phyloP scores from a whole-genome alignment of 1,140 invertebrate species.

The Zaprionus gabonicus region DNA sequence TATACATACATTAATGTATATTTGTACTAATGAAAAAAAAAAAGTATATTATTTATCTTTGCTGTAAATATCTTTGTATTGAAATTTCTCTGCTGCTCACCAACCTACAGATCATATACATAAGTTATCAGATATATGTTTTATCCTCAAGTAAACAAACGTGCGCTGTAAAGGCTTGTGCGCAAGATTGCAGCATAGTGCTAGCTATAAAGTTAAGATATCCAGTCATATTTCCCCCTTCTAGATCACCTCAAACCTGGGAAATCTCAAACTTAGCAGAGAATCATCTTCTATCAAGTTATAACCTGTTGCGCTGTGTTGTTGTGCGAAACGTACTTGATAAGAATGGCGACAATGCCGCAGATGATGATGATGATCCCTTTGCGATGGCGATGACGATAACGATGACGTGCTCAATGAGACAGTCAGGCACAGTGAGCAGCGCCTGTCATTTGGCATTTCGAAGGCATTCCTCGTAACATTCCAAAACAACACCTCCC shows the following conservation, averaged over 20 bases:
- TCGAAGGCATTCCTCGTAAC: slow-evolving; percentile 68
- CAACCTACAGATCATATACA: not conserved
- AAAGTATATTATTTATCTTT: no score
- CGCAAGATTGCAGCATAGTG: not conserved
- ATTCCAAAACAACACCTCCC: slow-evolving; percentile 48
- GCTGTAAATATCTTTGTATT: no score
- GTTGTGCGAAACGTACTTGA: slow-evolving; percentile 61
- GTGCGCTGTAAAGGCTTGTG: not conserved
- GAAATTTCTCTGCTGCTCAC: not conserved
- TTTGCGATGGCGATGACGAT: slow-evolving; percentile 27
- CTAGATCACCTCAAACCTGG: not conserved
- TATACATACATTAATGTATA: no score
- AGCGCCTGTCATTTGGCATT: slow-evolving; percentile 53
- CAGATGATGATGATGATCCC: slow-evolving; percentile 21
- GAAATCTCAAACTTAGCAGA: not conserved
- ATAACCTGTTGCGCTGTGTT: slow-evolving; percentile 20
- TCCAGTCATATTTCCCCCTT: not conserved
- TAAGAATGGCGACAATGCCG: slow-evolving; percentile 57
- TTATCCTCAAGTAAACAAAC: not conserved
- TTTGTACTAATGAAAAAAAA: no score
- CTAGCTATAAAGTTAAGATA: not conserved
- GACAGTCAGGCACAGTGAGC: slow-evolving; percentile 17
- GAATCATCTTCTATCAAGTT: not conserved
- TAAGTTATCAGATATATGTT: not conserved
- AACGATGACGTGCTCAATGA: slow-evolving; percentile 63